A percentile compares a stretch with the other conserved stretches of the same genome.
Conservation (phyloP, 2,797 vertebrate genomes). For the Sternotherus odoratus region DNA sequence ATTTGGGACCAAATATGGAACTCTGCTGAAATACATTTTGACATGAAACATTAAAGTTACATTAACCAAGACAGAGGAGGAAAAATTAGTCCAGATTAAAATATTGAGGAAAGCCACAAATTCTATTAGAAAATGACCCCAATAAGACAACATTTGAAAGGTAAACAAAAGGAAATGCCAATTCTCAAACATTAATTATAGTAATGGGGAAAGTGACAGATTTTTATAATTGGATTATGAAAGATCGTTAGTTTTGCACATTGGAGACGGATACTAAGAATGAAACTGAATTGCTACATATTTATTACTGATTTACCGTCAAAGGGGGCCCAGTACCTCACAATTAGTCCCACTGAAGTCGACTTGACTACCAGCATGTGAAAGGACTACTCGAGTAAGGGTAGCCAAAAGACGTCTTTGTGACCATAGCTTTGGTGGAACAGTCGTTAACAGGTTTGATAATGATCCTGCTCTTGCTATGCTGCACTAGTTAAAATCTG, state of each 20-base stretch:
- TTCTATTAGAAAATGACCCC: constrained; percentile 41
- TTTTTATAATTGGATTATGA: constrained; percentile 42
- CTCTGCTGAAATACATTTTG: constrained; percentile 53
- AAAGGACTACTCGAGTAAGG: background rate
- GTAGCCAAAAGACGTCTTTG: background rate
- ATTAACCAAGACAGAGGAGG: constrained; percentile 45
- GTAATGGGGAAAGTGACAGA: constrained; percentile 18
- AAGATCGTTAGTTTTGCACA: constrained; percentile 36
- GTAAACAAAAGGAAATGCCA: constrained; percentile 49
- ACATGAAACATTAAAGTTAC: constrained; percentile 33
- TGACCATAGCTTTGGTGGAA: background rate
- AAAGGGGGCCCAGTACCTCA: background rate
- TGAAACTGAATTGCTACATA: constrained; percentile 3
- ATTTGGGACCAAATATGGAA: constrained; percentile 33
- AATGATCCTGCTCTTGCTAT: background rate
- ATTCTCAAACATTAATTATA: constrained; percentile 45
- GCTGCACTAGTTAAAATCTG: background rate
- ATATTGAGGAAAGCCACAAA: constrained; percentile 50
- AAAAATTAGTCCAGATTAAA: constrained; percentile 41
- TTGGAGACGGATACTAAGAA: background rate
- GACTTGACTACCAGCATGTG: background rate
- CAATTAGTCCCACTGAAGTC: constrained; percentile 5
- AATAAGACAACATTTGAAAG: constrained; percentile 47
- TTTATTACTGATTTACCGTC: background rate
- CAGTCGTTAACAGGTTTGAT: background rate